A percentile compares a stretch with the other conserved stretches of the same genome.
phyloP scores from a whole-genome alignment of 2,888 invertebrate genomes.

The Drosophila conformis region DNA sequence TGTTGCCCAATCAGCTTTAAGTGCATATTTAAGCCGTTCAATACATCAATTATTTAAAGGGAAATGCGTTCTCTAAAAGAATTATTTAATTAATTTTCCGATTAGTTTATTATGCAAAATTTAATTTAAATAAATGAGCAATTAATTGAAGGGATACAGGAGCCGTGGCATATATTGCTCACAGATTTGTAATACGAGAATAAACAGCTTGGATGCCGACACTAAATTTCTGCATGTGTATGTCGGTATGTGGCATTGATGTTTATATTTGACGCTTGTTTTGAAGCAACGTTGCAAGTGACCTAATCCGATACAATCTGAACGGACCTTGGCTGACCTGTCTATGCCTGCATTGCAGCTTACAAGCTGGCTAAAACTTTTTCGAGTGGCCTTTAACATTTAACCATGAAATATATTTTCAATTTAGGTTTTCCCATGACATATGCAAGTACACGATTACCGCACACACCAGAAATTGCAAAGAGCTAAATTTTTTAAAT shows the following conservation, averaged over 20 bases:
- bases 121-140: slow-evolving; percentile 72
- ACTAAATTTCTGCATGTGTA: neutral
- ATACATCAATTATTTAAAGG: slow-evolving; percentile 65
- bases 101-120: slow-evolving; percentile 70
- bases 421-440: slow-evolving; percentile 11
- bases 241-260: slow-evolving; percentile 14
- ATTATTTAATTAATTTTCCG: slow-evolving; percentile 45
- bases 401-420: slow-evolving; percentile 14
- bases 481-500: neutral
- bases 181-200: slow-evolving; percentile 9
- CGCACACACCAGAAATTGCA: neutral
- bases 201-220: slow-evolving; percentile 22
- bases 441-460: neutral
- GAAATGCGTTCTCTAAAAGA: slow-evolving; percentile 21
- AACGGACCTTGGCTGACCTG: slow-evolving; percentile 5
- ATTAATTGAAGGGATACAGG: slow-evolving; percentile 23
- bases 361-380: slow-evolving; percentile 10
- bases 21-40: slow-evolving; percentile 41
- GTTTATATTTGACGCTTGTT: slow-evolving; percentile 8
- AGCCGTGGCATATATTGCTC: neutral
- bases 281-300: slow-evolving; percentile 6
- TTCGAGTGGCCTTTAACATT: slow-evolving; percentile 5
- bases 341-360: slow-evolving; percentile 6
- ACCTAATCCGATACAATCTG: slow-evolving; percentile 1
- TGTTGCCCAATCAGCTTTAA: slow-evolving; percentile 31